Evolutionary conservation across 2,888 invertebrate genomes (phyloP).

Genomic region (Gandaritis pyraliata): DNA sequence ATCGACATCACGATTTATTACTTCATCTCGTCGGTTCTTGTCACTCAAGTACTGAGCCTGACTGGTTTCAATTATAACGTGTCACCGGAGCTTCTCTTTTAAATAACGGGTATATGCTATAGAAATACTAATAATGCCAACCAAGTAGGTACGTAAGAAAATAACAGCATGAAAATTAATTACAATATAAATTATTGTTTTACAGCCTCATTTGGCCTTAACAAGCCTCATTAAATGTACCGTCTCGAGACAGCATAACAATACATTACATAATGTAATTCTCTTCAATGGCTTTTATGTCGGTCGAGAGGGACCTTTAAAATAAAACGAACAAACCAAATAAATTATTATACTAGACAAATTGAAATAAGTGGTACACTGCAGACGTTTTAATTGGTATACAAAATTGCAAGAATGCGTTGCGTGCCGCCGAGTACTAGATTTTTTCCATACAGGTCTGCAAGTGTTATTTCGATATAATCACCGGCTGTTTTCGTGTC

Average conservation of each 20-base stretch:
- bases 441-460: slow-evolving; percentile 28
- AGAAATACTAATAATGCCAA: neutral
- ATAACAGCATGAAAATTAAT: neutral
- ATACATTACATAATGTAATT: neutral
- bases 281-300: neutral
- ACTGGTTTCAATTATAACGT: slow-evolving; percentile 20
- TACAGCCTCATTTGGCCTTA: neutral
- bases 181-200: neutral
- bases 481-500: slow-evolving; percentile 52
- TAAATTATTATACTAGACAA: slow-evolving; percentile 2
- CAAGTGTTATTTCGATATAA: slow-evolving; percentile 46
- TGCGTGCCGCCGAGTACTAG: slow-evolving; percentile 26
- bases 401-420: slow-evolving; percentile 22
- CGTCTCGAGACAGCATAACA: neutral
- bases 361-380: slow-evolving; percentile 20
- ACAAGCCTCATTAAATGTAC: neutral
- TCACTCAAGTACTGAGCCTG: slow-evolving; percentile 19
- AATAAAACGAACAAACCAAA: neutral
- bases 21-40: slow-evolving; percentile 30
- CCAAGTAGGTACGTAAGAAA: neutral
- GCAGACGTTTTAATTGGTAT: slow-evolving; percentile 15
- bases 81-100: neutral
- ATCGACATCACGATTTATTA: slow-evolving; percentile 43
- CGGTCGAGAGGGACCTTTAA: too few relatives aligned
- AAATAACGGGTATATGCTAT: neutral